These are phyloP conservation scores for Rallus limicola DNA, from an alignment of 2,113 vertebrate species.

Conservation along the genomic window DNA sequence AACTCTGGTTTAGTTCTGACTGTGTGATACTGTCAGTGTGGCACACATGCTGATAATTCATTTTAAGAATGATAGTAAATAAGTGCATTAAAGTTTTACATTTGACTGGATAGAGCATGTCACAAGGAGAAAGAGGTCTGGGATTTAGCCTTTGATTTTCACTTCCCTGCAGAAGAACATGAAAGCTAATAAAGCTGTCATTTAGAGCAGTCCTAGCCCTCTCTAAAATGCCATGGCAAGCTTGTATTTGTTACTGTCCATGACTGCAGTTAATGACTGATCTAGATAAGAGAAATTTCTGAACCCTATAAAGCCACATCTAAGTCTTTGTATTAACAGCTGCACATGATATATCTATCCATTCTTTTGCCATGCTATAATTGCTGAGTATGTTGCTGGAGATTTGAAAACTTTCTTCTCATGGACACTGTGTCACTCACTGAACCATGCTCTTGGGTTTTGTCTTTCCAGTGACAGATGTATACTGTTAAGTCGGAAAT, in stretches of 20 bases:
- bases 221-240: neutral
- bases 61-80: neutral
- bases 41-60: neutral
- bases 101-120: neutral
- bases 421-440: neutral
- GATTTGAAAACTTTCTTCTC: neutral
- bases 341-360: neutral
- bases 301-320: neutral
- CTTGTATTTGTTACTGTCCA: neutral
- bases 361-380: neutral
- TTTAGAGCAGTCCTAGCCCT: neutral
- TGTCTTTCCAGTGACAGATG: neutral
- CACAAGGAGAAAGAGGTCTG: neutral
- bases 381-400: neutral
- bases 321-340: neutral
- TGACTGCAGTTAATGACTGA: neutral
- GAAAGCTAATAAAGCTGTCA: neutral
- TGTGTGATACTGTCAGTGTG: neutral
- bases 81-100: neutral
- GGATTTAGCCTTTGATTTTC: neutral
- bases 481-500: neutral
- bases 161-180: neutral
- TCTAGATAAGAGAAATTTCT: neutral
- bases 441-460: neutral
- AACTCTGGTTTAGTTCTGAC: neutral